These are phyloP conservation scores for Acanthosepion esculentum DNA, from an alignment of 2,888 invertebrate genomes.

Conservation along the genomic window DNA sequence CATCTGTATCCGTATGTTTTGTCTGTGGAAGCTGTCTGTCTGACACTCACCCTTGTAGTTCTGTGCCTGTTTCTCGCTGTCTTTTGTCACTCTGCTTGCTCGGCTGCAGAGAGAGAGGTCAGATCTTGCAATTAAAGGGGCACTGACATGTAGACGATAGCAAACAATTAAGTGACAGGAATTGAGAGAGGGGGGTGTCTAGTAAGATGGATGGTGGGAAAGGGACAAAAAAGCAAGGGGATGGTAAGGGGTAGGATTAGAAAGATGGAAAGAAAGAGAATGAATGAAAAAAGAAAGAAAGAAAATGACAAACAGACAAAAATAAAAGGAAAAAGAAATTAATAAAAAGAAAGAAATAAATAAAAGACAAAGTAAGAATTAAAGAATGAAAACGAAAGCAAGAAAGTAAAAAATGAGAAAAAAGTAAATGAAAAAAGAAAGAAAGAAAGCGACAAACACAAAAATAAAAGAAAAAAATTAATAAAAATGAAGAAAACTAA, in stretches of 20 bases:
- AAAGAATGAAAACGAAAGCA: neutral
- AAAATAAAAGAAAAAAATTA: neutral
- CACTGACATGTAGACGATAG: neutral
- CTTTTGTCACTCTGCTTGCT: neutral
- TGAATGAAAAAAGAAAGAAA: neutral
- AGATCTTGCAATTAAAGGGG: neutral
- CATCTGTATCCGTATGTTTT: neutral
- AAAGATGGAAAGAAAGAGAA: neutral
- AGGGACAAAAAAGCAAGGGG: neutral
- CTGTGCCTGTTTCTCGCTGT: neutral
- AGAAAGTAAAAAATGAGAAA: neutral
- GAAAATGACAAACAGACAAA: neutral
- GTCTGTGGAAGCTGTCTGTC: neutral
- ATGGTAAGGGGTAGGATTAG: neutral
- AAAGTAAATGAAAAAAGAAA: neutral
- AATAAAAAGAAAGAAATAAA: neutral
- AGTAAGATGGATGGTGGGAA: neutral
- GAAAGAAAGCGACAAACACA: neutral
- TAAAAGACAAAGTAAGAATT: neutral
- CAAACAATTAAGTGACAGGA: constrained; percentile 23
- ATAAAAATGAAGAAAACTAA: neutral
- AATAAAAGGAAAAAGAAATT: neutral
- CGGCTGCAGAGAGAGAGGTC: neutral
- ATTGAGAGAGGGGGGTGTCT: neutral
- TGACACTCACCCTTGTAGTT: neutral